These are phyloP conservation scores for Pteronura brasiliensis DNA, from an alignment of 2,113 vertebrate species.

Conservation along the genomic window DNA sequence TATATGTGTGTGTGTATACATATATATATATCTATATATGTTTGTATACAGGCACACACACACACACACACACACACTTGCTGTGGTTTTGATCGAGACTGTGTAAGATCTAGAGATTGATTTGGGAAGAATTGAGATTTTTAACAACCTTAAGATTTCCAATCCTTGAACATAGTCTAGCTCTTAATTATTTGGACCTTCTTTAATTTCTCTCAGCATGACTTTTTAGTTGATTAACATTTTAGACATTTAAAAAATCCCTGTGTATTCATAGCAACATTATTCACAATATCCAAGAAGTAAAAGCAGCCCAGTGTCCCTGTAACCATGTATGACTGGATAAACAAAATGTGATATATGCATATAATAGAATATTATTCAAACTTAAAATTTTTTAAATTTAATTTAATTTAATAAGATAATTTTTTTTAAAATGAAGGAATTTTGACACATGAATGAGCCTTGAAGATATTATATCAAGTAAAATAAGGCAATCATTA, in stretches of 20 bases:
- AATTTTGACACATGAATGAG: not conserved
- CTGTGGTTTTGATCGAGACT: not conserved
- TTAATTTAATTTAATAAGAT: too few species aligned
- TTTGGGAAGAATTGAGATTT: not conserved
- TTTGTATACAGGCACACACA: too few species aligned
- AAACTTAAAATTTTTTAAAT: not conserved
- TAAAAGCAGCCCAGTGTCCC: not conserved
- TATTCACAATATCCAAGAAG: not conserved
- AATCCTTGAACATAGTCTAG: not conserved
- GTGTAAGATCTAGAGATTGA: not conserved
- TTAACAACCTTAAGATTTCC: not conserved
- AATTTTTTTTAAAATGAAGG: not conserved
- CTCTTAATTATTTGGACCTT: not conserved
- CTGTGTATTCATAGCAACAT: not conserved
- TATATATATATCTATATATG: too few species aligned
- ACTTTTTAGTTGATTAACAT: not conserved
- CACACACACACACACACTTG: not conserved
- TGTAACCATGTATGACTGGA: not conserved
- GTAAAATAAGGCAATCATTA: not conserved
- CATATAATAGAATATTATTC: not conserved
- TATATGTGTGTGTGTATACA: too few species aligned
- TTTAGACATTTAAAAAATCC: not conserved
- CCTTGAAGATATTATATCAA: not conserved
- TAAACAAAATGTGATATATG: not conserved
- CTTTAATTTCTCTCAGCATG: not conserved